Evolutionary conservation across 1,140 invertebrate genomes (phyloP), one percentile per base, ranked within the genome.

Genomic region (Ptiloglossa arizonensis): DNA sequence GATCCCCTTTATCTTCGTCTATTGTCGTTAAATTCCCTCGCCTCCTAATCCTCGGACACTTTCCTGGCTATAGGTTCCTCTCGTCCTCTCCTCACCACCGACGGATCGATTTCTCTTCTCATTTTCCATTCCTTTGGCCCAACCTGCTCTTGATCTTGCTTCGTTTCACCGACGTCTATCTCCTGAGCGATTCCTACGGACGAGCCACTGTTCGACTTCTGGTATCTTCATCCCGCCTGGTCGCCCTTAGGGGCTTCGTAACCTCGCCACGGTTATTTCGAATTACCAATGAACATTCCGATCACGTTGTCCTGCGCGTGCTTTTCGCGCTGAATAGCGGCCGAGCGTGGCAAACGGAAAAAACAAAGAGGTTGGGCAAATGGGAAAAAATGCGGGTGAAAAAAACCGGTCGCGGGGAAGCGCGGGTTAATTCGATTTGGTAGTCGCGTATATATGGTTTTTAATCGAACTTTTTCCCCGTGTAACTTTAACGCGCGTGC

Each of bases 261-360:
- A n/a, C 17, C 1, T 17, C 27, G 11, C 1, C 50, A 15, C 38
- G 56, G 66, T 54, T 57, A 50, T 38, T 71, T 69, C 73, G 74
- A 81, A 85, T 85, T 85, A 85, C 70, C 82, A 79, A 81, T 81
- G 82, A 85, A 46, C 50, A 85, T 85, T 85, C 82, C 73, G 70
- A 84, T 85, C 83, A 85, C 83, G 82, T 85, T 78, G 73, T 48
- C 41, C 59, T 48, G 68, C 27, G 52, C 81, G 77, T 83, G 77
- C 70, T 83, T 69, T 70, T 80, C 71, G 69, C 71, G 71, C 46
- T 11, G 82, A 78, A 85, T 67, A 68, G 22, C 44, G 24, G 41
- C 15, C 19, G 41, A 13, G 5, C 63, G 32, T 1, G 27, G 52
- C 32, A 3, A n/a, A 2, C 56, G 24, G 13, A 35, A 60, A 63